Conservation (phyloP, 2,113 vertebrate genomes). For the Cebus imitator region DNA sequence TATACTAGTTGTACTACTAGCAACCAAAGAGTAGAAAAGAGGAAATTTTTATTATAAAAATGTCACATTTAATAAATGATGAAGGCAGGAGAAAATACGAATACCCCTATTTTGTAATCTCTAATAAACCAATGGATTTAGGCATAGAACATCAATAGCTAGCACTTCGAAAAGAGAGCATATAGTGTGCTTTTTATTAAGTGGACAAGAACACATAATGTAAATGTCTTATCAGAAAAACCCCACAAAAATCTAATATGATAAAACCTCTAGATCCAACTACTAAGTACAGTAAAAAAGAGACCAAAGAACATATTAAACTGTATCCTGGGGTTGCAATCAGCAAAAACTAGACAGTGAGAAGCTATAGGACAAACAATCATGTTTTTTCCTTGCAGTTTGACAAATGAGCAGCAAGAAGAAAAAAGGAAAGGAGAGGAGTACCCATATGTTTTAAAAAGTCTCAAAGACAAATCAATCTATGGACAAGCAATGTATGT, state of each 20-base stretch:
- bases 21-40: background rate
- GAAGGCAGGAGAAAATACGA: constrained; percentile 4
- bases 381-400: background rate
- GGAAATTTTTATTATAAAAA: background rate
- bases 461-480: background rate
- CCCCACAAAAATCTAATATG: background rate
- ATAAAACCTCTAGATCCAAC: background rate
- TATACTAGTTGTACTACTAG: background rate
- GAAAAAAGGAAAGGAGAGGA: background rate
- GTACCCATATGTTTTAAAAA: background rate
- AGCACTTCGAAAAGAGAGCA: background rate
- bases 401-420: background rate
- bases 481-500: background rate
- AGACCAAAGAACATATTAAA: background rate
- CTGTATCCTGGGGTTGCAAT: background rate
- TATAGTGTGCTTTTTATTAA: background rate
- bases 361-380: background rate
- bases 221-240: background rate
- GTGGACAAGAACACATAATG: background rate
- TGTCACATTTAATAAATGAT: background rate
- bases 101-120: background rate
- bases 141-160: background rate
- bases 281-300: background rate
- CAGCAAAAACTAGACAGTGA: background rate
- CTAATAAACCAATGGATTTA: background rate